phyloP scores from a whole-genome alignment of 2,888 invertebrate species.

The Mamestra brassicae region DNA sequence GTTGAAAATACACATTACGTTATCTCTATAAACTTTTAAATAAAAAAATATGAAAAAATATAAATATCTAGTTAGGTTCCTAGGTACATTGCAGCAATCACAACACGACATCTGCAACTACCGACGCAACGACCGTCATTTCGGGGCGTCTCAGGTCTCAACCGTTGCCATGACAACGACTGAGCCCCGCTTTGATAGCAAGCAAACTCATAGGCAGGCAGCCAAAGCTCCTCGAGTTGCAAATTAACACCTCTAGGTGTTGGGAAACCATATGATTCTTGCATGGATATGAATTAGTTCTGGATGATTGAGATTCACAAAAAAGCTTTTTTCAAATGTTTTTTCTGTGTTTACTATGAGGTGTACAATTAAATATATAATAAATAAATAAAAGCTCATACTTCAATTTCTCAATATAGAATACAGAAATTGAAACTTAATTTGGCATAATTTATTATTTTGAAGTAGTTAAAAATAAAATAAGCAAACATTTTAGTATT shows the following conservation, averaged over 20 bases:
- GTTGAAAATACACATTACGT: no score
- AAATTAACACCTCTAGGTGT: not conserved
- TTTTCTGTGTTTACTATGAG: no score
- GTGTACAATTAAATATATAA: no score
- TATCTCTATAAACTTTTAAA: not conserved
- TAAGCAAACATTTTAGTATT: not conserved
- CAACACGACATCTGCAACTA: conserved; percentile 1
- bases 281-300: not conserved
- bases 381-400: no score
- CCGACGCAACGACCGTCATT: conserved; percentile 29
- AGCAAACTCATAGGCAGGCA: not conserved
- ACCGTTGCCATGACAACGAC: conserved; percentile 27
- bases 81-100: not conserved
- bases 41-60: no score
- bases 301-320: not conserved
- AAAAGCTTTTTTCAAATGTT: not conserved
- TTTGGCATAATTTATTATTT: not conserved
- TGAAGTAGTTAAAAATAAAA: not conserved
- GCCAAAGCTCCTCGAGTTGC: not conserved
- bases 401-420: not conserved
- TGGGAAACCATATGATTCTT: not conserved
- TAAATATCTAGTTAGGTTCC: not conserved
- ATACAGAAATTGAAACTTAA: not conserved
- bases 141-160: conserved; percentile 1
- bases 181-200: conserved; percentile 4